Percentiles rank a stretch among this genome's conserved stretches.
Evolutionary conservation across 2,797 vertebrate genomes (phyloP).

Genomic region (Megaceryle alcyon): DNA sequence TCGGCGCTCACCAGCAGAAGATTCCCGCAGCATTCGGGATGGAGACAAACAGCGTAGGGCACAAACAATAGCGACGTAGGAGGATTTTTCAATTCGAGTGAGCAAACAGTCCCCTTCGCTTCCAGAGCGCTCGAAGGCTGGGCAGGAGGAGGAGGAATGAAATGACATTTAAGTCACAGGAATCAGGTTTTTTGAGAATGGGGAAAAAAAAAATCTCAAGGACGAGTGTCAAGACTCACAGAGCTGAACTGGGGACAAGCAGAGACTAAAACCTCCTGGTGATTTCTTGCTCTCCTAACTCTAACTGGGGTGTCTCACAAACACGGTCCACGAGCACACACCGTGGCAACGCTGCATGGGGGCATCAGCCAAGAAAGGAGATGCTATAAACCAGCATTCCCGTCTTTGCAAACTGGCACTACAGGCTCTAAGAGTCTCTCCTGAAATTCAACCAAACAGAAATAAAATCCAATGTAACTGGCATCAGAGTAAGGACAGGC

Average conservation of each 20-base stretch:
- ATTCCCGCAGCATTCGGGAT: not conserved
- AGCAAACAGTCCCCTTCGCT: not conserved
- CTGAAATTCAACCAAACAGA: not conserved
- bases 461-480: not conserved
- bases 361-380: not conserved
- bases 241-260: not conserved
- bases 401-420: not conserved
- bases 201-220: not conserved
- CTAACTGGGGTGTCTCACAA: not conserved
- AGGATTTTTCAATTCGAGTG: slow-evolving; percentile 3
- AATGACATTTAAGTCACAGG: slow-evolving; percentile 20
- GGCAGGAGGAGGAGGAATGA: slow-evolving; percentile 1
- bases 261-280: not conserved
- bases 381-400: not conserved
- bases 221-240: not conserved
- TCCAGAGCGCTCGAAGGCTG: not conserved
- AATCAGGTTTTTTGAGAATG: not conserved
- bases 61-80: slow-evolving; percentile 25
- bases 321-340: not conserved
- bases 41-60: not conserved
- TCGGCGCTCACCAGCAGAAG: not conserved
- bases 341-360: not conserved
- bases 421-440: not conserved
- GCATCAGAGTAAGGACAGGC: not conserved
- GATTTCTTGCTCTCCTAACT: not conserved